Evolutionary conservation across 2,888 invertebrate genomes (phyloP), one percentile per base, ranked within the genome.

Genomic region (Bombylius major): DNA sequence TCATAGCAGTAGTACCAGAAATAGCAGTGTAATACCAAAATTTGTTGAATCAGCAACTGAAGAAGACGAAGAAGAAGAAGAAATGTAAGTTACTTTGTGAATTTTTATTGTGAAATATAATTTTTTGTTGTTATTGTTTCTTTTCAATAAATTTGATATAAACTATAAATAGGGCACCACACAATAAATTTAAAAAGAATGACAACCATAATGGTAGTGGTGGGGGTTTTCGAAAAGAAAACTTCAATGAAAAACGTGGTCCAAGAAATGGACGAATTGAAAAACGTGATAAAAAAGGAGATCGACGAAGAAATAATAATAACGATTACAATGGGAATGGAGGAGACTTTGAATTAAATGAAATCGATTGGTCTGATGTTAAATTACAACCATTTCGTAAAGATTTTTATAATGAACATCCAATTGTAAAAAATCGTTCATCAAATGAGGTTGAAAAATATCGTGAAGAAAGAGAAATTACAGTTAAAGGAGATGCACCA

Each of bases 261-360:
- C n/a, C 31, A 9, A 65, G 65, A 53, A 64, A 65, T 39, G 65
- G 66, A 33, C 77, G 87, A 58, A 86, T 88, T 72, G 76, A 89
- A 55, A 87, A 88, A 70, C 78, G 88, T 58, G 23, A 23, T 3
- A 23, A 23, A 1, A 23, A 23, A 93, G 93, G 92, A 92, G 45
- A 42, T 42, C 1, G 4, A 42, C 39, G 39, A 9, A 8, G 1
- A 8, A 36, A 36, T 9, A 36, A 44, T 96, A 36, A 36, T 9
- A 36, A 44, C 96, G 95, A 36, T 11, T 11, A 42, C 11, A 42
- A 42, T 42, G 39, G 11, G 5, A 42, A 42, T 42, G 94, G 94
- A 90, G 64, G 91, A 88, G 23, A 23, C 23, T 76, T 97, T 70
- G 97, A 97, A 69, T 79, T 98, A 79, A 89, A 60, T 84, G 73